These are phyloP conservation scores for Biston stratarius DNA, from an alignment of 2,888 invertebrate species.

Conservation along the genomic window DNA sequence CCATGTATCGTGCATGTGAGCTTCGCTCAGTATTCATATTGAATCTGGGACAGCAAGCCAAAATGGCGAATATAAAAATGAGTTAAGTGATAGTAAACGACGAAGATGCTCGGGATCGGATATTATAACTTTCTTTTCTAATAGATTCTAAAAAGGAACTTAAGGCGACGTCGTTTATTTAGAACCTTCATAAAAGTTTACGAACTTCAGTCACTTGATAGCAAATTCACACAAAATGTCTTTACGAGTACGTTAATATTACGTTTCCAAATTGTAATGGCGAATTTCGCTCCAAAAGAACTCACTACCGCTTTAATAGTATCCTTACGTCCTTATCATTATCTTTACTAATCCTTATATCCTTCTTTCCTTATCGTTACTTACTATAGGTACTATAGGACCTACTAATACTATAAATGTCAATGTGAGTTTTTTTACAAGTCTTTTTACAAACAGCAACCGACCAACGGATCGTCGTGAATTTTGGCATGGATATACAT, in stretches of 20 bases:
- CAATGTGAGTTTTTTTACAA: too few relatives aligned
- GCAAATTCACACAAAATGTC: constrained; percentile 42
- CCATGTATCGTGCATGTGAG: constrained; percentile 71
- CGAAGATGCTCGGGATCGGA: constrained; percentile 60
- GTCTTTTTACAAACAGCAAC: too few relatives aligned
- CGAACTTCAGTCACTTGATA: constrained; percentile 39
- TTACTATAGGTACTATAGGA: too few relatives aligned
- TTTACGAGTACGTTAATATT: constrained; percentile 42
- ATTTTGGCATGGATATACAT: too few relatives aligned
- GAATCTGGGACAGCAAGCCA: constrained; percentile 76
- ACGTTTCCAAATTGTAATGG: constrained; percentile 10
- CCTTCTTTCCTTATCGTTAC: too few relatives aligned
- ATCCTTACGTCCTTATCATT: too few relatives aligned
- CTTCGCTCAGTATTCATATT: constrained; percentile 74
- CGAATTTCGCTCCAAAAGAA: not conserved
- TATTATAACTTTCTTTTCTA: constrained; percentile 71
- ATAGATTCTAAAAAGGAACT: constrained; percentile 70
- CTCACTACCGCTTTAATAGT: not conserved
- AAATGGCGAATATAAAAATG: constrained; percentile 80
- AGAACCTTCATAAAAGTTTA: constrained; percentile 59
- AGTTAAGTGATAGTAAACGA: constrained; percentile 81
- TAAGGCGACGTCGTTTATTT: constrained; percentile 53
- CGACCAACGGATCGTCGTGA: too few relatives aligned
- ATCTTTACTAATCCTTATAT: too few relatives aligned
- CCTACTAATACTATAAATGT: too few relatives aligned